Evolutionary conservation across 2,888 invertebrate genomes (phyloP), one percentile per base, ranked within the genome.

Genomic region (Sesia apiformis): DNA sequence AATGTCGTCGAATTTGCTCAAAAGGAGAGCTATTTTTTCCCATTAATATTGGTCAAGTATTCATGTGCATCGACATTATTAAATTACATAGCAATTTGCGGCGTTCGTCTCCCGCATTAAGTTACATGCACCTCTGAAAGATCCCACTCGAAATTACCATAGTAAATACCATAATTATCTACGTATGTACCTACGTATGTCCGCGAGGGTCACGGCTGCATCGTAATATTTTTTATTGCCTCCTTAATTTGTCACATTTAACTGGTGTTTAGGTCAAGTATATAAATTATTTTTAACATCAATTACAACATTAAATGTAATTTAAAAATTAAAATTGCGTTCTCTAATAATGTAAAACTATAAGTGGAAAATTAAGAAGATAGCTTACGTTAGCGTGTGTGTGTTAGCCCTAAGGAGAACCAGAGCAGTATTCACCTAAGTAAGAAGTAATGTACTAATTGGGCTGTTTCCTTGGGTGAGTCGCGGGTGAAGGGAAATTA

Each of bases 401-500:
- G 8, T n/a, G 6, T 43, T 38, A 38, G 42, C 53, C 52, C 39
- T 56, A 43, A 49, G 6, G 39, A 8, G 55, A 40, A 52, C 46
- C 51, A 46, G 51, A 40, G 49, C 41, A 46, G 46, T 46, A 8
- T n/a, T 46, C 23, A 23, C 23, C 23, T 46, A 46, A 78, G 72
- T 75, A 70, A 72, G 74, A 78, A 78, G 76, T 77, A 80, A 83
- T 81, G 77, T 74, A 78, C 78, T 82, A 85, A 83, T 84, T 85
- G 80, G 76, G 65, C 66, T 79, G 79, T 83, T 84, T 78, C 66
- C 71, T 70, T 69, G 65, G 63, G 66, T 60, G 72, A 76, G 81
- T 82, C 68, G 76, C 66, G 76, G 76, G 70, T 78, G 81, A 83
- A 78, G 81, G 83, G 77, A 80, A 83, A 84, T 82, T 78, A 85